phyloP scores from a whole-genome alignment of 1,140 invertebrate genomes.

The Tetragnatha versicolor region DNA sequence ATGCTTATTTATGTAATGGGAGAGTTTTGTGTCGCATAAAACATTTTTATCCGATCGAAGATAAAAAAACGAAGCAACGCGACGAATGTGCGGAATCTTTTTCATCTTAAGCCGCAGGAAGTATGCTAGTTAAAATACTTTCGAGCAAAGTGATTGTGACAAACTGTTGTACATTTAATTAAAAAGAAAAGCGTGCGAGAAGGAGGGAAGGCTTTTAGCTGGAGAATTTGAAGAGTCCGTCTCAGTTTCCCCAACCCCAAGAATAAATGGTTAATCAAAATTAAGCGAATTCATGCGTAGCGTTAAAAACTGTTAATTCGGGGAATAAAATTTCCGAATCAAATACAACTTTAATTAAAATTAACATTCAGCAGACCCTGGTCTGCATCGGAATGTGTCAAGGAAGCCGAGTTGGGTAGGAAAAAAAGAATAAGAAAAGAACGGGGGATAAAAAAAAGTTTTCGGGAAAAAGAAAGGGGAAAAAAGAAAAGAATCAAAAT shows the following conservation, averaged over 20 bases:
- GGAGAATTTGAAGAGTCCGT: too few relatives aligned
- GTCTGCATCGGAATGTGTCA: constrained; percentile 25
- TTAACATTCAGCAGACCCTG: constrained; percentile 11
- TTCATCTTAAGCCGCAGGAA: too few relatives aligned
- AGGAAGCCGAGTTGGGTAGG: background rate
- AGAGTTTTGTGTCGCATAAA: too few relatives aligned
- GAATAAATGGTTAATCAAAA: constrained; percentile 16
- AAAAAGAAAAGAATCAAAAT: constrained; percentile 9
- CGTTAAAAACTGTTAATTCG: constrained; percentile 27
- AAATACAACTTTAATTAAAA: constrained; percentile 26
- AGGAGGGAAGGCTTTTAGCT: too few relatives aligned
- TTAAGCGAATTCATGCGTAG: background rate
- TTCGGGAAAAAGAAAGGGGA: background rate
- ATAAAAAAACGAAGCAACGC: too few relatives aligned
- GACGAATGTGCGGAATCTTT: too few relatives aligned
- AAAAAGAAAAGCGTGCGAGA: background rate
- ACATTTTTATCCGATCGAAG: too few relatives aligned
- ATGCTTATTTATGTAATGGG: too few relatives aligned
- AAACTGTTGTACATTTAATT: too few relatives aligned
- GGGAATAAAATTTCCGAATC: constrained; percentile 15
- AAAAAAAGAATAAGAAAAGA: constrained; percentile 17
- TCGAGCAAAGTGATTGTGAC: too few relatives aligned
- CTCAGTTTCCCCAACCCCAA: too few relatives aligned
- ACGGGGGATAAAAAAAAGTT: background rate
- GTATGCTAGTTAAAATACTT: too few relatives aligned